Evolutionary conservation across 1,140 invertebrate species (phyloP).

Genomic region (Whitmania pigra): DNA sequence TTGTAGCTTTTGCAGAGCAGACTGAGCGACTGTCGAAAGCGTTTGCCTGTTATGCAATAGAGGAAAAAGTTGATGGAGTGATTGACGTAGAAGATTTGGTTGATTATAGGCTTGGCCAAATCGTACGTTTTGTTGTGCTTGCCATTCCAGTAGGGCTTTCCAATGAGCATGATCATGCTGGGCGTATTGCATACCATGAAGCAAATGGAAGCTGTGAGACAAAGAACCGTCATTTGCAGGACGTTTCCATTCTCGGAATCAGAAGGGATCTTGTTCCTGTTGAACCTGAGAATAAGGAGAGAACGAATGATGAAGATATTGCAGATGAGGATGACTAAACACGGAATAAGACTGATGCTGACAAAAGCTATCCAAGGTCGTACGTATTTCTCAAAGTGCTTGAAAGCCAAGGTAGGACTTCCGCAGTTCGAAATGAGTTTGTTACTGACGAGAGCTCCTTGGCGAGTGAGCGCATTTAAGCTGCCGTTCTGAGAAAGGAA

Average conservation of each 20-base stretch:
- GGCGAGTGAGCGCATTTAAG: too few relatives aligned
- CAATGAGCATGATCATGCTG: slow-evolving; percentile 24
- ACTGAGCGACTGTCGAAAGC: slow-evolving; percentile 25
- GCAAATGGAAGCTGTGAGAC: slow-evolving; percentile 21
- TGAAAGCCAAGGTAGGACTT: slow-evolving; percentile 5
- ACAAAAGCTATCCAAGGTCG: slow-evolving; percentile 24
- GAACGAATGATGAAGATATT: slow-evolving; percentile 22
- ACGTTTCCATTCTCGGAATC: slow-evolving; percentile 3
- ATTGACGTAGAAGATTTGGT: slow-evolving; percentile 25
- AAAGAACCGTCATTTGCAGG: slow-evolving; percentile 21
- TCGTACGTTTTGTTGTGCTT: slow-evolving; percentile 15
- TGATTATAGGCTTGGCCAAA: slow-evolving; percentile 19
- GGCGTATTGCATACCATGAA: slow-evolving; percentile 23
- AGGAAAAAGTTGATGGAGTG: slow-evolving; percentile 30
- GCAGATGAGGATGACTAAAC: slow-evolving; percentile 20
- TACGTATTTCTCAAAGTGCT: slow-evolving; percentile 22
- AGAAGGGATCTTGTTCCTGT: not conserved
- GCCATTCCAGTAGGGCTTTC: slow-evolving; percentile 20
- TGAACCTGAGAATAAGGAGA: not conserved
- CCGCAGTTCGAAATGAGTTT: slow-evolving; percentile 20
- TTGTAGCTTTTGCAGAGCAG: not conserved
- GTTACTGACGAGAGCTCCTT: not conserved
- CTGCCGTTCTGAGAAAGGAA: too few relatives aligned
- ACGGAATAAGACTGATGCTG: slow-evolving; percentile 18
- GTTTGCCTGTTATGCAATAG: slow-evolving; percentile 26